A percentile compares a stretch with the other conserved stretches of the same genome.
Evolutionary conservation across 2,797 vertebrate species (phyloP).

Genomic region (Lutjanus campechanus): DNA sequence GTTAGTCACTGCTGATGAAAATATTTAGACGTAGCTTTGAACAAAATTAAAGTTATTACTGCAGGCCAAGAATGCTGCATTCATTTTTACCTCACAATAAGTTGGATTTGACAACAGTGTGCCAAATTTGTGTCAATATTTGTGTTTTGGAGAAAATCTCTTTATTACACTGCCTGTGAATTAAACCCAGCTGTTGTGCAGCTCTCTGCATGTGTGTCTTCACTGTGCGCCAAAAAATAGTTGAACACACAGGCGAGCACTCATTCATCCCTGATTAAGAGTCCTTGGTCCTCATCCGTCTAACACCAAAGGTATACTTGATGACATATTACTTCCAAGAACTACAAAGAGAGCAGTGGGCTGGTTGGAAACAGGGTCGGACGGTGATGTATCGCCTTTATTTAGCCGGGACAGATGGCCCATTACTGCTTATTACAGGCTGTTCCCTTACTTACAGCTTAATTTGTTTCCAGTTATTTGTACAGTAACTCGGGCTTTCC

Average conservation of each 20-base stretch:
- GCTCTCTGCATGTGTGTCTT: conserved; percentile 43
- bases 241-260: conserved; percentile 25
- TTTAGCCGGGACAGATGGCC: conserved; percentile 71
- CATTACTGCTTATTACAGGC: conserved; percentile 73
- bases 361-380: conserved; percentile 16
- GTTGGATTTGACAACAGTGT: conserved; percentile 36
- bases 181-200: conserved; percentile 62
- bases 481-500: conserved; percentile 55
- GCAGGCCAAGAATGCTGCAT: neutral
- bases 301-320: conserved; percentile 60
- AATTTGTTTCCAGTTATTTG: conserved; percentile 71
- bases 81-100: conserved; percentile 18
- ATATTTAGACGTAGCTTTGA: too few relatives aligned
- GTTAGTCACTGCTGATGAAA: too few relatives aligned
- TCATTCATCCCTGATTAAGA: conserved; percentile 67
- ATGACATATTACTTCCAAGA: conserved; percentile 67
- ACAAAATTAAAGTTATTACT: neutral
- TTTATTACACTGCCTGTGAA: conserved; percentile 54
- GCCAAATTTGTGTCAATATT: conserved; percentile 57
- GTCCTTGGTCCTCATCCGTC: conserved; percentile 46
- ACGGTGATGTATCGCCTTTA: conserved; percentile 72
- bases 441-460: conserved; percentile 57
- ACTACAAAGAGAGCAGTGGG: conserved; percentile 68
- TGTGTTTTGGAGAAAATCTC: conserved; percentile 49
- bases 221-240: conserved; percentile 41